phyloP scores from a whole-genome alignment of 2,797 vertebrate species.

The Pipistrellus kuhlii region DNA sequence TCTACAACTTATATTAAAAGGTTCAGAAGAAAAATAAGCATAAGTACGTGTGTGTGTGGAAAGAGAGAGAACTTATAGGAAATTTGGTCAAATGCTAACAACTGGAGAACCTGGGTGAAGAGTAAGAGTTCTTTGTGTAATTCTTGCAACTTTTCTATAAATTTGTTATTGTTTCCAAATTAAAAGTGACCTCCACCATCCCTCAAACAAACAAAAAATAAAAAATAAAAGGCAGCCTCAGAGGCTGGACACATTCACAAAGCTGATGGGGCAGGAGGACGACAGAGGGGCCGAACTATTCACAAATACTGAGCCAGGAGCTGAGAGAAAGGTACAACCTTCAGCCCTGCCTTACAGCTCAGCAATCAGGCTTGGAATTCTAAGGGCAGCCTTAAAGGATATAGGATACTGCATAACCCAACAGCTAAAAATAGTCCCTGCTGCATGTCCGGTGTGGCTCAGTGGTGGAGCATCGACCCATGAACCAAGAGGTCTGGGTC shows the following conservation, averaged over 20 bases:
- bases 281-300: not conserved
- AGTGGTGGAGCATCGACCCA: no score
- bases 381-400: slow-evolving; percentile 40
- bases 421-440: slow-evolving; percentile 7
- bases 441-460: not conserved
- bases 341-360: slow-evolving; percentile 35
- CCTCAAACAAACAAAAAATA: not conserved
- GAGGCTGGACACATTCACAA: not conserved
- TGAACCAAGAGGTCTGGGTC: no score
- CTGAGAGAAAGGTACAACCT: slow-evolving; percentile 9
- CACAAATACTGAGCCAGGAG: slow-evolving; percentile 21
- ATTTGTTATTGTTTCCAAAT: slow-evolving; percentile 55
- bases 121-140: not conserved
- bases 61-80: slow-evolving; percentile 26
- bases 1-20: slow-evolving; percentile 45
- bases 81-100: slow-evolving; percentile 34
- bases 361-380: slow-evolving; percentile 20
- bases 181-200: not conserved
- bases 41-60: not conserved
- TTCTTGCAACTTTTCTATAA: slow-evolving; percentile 52
- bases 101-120: not conserved
- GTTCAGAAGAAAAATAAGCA: slow-evolving; percentile 31
- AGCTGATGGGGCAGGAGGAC: not conserved
- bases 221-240: not conserved
- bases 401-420: not conserved